Conservation (phyloP, 2,888 invertebrate species). For the Harpalus rubripes region DNA sequence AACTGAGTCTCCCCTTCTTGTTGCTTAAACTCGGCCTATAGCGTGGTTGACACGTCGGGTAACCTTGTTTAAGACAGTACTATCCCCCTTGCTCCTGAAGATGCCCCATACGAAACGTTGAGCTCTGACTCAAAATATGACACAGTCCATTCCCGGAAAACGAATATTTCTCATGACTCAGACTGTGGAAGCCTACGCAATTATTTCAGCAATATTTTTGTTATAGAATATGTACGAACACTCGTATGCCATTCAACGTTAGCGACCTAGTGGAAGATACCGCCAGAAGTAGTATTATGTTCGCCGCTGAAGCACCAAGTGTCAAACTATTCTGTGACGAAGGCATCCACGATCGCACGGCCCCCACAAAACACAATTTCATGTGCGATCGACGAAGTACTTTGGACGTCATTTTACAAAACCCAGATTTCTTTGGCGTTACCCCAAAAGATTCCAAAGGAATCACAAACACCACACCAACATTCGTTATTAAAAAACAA, state of each 20-base stretch:
- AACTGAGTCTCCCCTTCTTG: too few relatives aligned
- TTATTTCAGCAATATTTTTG: too few relatives aligned
- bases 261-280: slow-evolving; percentile 77
- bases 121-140: too few relatives aligned
- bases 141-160: too few relatives aligned
- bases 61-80: too few relatives aligned
- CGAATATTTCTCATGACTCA: too few relatives aligned
- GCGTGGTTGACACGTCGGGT: too few relatives aligned
- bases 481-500: slow-evolving; percentile 79
- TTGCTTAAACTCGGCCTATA: too few relatives aligned
- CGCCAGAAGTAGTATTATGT: slow-evolving; percentile 79
- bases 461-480: slow-evolving; percentile 77
- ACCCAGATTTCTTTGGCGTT: slow-evolving; percentile 78
- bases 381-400: slow-evolving; percentile 82
- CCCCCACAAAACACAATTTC: slow-evolving; percentile 84
- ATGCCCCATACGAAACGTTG: too few relatives aligned
- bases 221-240: slow-evolving; percentile 73
- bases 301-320: slow-evolving; percentile 78
- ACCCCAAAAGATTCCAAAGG: slow-evolving; percentile 72
- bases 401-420: slow-evolving; percentile 80
- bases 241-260: slow-evolving; percentile 73
- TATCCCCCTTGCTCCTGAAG: too few relatives aligned
- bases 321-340: slow-evolving; percentile 83
- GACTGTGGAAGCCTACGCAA: too few relatives aligned
- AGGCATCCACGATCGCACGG: slow-evolving; percentile 81